These are phyloP conservation scores for Gasteruption jaculator DNA, from an alignment of 2,888 invertebrate species.

Conservation along the genomic window DNA sequence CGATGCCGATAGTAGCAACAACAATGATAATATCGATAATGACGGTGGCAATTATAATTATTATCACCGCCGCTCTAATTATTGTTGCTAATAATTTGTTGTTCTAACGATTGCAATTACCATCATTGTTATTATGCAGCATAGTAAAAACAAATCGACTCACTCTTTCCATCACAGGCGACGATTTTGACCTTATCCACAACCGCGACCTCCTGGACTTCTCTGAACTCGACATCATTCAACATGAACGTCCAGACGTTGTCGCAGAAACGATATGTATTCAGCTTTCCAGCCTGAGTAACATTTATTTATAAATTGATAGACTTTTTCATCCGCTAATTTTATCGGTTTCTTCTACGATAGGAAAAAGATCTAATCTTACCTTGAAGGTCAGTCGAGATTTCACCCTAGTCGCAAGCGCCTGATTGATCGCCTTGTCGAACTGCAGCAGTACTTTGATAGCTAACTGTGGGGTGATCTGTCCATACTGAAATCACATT, in stretches of 20 bases:
- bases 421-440: constrained; percentile 94
- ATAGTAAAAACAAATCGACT: no score
- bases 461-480: constrained; percentile 90
- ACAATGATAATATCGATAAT: no score
- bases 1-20: no score
- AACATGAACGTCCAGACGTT: constrained; percentile 99
- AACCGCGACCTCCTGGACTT: constrained; percentile 87
- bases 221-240: constrained; percentile 95
- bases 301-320: no score
- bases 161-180: constrained; percentile 94
- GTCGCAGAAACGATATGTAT: constrained; percentile 95
- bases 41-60: no score
- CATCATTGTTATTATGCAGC: no score
- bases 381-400: constrained; percentile 91
- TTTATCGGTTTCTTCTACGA: no score
- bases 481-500: constrained; percentile 80
- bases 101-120: no score
- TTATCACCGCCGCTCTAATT: no score
- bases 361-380: no score
- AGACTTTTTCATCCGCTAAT: no score
- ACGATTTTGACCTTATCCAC: constrained; percentile 96
- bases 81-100: no score
- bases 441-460: constrained; percentile 93
- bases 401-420: constrained; percentile 84
- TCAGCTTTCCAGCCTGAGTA: constrained; percentile 68